Conservation (phyloP, 2,113 vertebrate species). For the Sinocyclocheilus grahami region DNA sequence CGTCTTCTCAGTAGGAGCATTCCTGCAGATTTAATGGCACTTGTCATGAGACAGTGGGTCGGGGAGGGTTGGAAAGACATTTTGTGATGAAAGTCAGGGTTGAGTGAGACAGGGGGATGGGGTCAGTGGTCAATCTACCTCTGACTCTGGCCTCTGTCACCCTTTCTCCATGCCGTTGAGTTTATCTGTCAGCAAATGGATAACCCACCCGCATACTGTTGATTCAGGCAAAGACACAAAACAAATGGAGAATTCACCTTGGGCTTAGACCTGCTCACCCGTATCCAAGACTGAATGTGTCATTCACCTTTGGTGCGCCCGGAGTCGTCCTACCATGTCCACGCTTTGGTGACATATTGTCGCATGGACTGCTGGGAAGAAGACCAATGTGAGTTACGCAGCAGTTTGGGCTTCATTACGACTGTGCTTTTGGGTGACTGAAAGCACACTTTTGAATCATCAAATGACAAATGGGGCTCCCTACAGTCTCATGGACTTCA, state of each 20-base stretch:
- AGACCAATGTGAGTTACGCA: neutral
- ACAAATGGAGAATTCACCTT: constrained; percentile 65
- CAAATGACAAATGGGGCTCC: neutral
- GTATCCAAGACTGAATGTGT: neutral
- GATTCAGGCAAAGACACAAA: constrained; percentile 69
- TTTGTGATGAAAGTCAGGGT: constrained; percentile 43
- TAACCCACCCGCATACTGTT: constrained; percentile 66
- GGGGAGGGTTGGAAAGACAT: constrained; percentile 28
- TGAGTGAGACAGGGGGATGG: constrained; percentile 37
- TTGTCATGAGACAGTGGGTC: constrained; percentile 31
- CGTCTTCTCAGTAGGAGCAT: constrained; percentile 54
- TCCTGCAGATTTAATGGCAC: constrained; percentile 54
- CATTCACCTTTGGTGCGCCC: neutral
- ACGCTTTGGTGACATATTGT: neutral
- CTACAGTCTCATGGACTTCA: neutral
- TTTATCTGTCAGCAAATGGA: constrained; percentile 72
- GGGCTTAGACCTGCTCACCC: constrained; percentile 25
- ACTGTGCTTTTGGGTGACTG: neutral
- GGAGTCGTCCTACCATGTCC: neutral
- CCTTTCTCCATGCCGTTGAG: constrained; percentile 63
- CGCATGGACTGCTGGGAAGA: neutral
- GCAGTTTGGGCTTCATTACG: neutral
- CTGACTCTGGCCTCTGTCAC: constrained; percentile 58
- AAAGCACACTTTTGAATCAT: neutral
- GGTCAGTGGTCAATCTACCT: constrained; percentile 51